Conservation (phyloP, 2,113 vertebrate genomes). For the Hirundichthys speculiger region DNA sequence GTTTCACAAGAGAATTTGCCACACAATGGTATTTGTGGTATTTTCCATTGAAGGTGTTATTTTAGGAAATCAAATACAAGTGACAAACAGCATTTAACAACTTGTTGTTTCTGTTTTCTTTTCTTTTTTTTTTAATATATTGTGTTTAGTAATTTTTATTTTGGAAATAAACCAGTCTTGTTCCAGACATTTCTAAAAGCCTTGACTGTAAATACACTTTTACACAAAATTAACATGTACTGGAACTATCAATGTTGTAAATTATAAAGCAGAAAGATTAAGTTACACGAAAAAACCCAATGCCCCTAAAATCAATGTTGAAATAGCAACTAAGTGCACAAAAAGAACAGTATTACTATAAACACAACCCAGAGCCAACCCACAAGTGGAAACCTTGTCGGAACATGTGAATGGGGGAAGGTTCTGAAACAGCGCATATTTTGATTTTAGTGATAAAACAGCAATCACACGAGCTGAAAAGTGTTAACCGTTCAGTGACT, state of each 20-base stretch:
- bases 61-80: constrained; percentile 9
- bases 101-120: too few relatives aligned
- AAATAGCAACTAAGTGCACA: constrained; percentile 27
- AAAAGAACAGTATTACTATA: constrained; percentile 44
- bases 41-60: constrained; percentile 35
- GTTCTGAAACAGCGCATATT: constrained; percentile 70
- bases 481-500: constrained; percentile 67
- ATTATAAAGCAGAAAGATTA: not conserved
- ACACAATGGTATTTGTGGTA: constrained; percentile 14
- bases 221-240: constrained; percentile 14
- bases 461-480: constrained; percentile 47
- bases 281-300: not conserved
- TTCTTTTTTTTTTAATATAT: not conserved
- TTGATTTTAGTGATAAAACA: constrained; percentile 76
- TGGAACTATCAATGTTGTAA: not conserved
- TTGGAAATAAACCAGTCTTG: not conserved
- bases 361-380: constrained; percentile 54
- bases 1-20: constrained; percentile 47
- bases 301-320: constrained; percentile 19
- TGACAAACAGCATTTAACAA: not conserved
- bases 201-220: not conserved
- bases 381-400: constrained; percentile 62
- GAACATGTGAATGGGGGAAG: constrained; percentile 66
- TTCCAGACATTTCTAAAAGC: constrained; percentile 5
- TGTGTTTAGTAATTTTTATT: not conserved